Evolutionary conservation across 2,113 vertebrate species (phyloP).

Genomic region (Forbesichthys agassizii): DNA sequence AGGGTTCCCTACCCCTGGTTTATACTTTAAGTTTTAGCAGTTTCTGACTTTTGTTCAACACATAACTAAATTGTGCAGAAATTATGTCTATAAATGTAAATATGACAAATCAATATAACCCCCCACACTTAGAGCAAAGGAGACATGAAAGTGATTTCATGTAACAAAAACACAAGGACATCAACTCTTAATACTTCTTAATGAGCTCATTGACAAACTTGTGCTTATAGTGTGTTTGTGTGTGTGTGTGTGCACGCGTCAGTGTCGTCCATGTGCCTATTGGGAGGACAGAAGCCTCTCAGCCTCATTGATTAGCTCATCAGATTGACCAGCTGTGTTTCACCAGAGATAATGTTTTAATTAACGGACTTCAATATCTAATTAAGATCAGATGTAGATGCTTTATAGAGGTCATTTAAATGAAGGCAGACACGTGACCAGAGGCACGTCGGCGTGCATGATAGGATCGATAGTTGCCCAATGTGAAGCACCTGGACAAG

Average conservation of each 20-base stretch:
- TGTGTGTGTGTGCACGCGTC: slow-evolving; percentile 40
- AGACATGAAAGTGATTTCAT: slow-evolving; percentile 26
- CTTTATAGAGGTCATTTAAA: slow-evolving; percentile 69
- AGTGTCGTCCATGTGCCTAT: slow-evolving; percentile 25
- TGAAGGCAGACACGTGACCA: slow-evolving; percentile 49
- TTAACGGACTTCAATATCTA: slow-evolving; percentile 78
- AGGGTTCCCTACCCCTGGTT: too few species aligned
- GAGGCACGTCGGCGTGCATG: slow-evolving; percentile 42
- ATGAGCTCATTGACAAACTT: slow-evolving; percentile 44
- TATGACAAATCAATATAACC: not conserved
- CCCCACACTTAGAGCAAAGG: not conserved
- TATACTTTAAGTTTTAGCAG: too few species aligned
- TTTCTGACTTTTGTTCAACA: too few species aligned
- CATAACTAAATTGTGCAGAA: too few species aligned
- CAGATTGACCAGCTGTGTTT: slow-evolving; percentile 66
- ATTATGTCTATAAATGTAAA: too few species aligned
- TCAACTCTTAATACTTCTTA: slow-evolving; percentile 33
- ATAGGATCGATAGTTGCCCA: slow-evolving; percentile 56
- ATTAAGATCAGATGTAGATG: slow-evolving; percentile 78
- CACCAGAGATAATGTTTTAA: slow-evolving; percentile 75
- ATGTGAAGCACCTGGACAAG: slow-evolving; percentile 37
- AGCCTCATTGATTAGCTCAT: slow-evolving; percentile 70
- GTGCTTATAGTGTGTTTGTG: slow-evolving; percentile 2
- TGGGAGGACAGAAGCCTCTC: slow-evolving; percentile 56
- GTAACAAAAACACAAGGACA: slow-evolving; percentile 21